Evolutionary conservation across 1,140 invertebrate genomes (phyloP).

Genomic region (Drosophila prosaltans): DNA sequence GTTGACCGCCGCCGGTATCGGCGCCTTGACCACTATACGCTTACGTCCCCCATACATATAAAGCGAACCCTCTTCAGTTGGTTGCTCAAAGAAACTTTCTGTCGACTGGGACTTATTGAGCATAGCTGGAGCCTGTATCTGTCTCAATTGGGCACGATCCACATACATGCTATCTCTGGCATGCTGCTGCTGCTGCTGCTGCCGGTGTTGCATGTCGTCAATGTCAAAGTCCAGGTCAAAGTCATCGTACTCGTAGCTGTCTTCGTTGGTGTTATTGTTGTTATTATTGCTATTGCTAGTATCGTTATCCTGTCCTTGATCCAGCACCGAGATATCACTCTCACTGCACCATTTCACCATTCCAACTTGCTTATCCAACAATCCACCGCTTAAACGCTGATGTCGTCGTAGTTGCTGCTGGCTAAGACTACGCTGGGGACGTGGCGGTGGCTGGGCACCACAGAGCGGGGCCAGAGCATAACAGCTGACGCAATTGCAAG

Average conservation of each 20-base stretch:
- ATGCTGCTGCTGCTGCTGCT: constrained; percentile 30
- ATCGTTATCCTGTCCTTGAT: constrained; percentile 58
- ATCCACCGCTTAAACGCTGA: constrained; percentile 68
- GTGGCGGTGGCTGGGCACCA: constrained; percentile 63
- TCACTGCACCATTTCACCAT: constrained; percentile 81
- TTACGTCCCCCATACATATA: constrained; percentile 79
- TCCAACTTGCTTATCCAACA: constrained; percentile 45
- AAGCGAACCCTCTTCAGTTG: constrained; percentile 76
- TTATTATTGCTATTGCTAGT: constrained; percentile 8
- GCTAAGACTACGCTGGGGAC: constrained; percentile 73
- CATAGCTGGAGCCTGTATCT: constrained; percentile 54
- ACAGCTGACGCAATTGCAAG: constrained; percentile 78
- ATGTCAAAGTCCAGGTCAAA: constrained; percentile 60
- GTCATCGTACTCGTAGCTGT: constrained; percentile 70
- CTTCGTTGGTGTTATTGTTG: constrained; percentile 51
- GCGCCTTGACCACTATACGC: constrained; percentile 67
- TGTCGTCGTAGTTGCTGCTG: constrained; percentile 76
- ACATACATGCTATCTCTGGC: constrained; percentile 56
- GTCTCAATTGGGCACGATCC: constrained; percentile 64
- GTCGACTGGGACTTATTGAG: constrained; percentile 75
- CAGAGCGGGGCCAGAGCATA: constrained; percentile 77
- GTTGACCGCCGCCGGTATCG: constrained; percentile 51
- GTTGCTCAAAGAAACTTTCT: constrained; percentile 79
- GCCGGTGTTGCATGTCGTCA: constrained; percentile 37
- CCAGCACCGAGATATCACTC: constrained; percentile 77